phyloP scores from a whole-genome alignment of 2,888 invertebrate species.

The Leucoma salicis region DNA sequence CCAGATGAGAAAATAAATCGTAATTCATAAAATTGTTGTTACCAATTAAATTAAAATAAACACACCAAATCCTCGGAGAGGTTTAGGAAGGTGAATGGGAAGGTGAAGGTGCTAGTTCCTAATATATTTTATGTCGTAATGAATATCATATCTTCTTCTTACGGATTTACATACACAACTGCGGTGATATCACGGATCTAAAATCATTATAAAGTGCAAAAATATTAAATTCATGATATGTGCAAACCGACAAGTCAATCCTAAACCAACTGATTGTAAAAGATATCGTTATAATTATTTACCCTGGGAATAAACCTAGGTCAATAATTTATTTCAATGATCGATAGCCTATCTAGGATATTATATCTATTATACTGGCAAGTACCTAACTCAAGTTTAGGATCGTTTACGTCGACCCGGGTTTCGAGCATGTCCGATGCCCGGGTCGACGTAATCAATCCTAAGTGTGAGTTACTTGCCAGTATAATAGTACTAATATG shows the following conservation, averaged over 20 bases:
- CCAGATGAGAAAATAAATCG: conserved; percentile 76
- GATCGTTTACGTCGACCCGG: too few relatives aligned
- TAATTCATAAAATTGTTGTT: conserved; percentile 62
- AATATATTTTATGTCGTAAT: conserved; percentile 59
- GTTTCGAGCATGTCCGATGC: too few relatives aligned
- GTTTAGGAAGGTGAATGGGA: conserved; percentile 77
- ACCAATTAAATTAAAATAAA: conserved; percentile 73
- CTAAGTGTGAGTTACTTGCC: too few relatives aligned
- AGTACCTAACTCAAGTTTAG: too few relatives aligned
- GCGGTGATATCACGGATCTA: conserved; percentile 73
- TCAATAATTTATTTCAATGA: too few relatives aligned
- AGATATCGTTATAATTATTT: conserved; percentile 50
- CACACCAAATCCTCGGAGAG: conserved; percentile 82
- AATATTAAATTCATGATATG: conserved; percentile 68
- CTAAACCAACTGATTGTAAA: conserved; percentile 63
- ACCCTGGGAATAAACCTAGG: conserved; percentile 15
- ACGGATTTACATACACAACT: conserved; percentile 63
- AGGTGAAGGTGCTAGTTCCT: conserved; percentile 75
- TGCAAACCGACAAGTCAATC: conserved; percentile 65
- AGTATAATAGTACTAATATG: too few relatives aligned
- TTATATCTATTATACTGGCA: too few relatives aligned
- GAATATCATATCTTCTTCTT: conserved; percentile 62
- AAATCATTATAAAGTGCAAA: conserved; percentile 75
- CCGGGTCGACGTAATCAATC: too few relatives aligned
- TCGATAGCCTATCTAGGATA: conserved; percentile 19